Evolutionary conservation across 2,797 vertebrate species (phyloP).

Genomic region (Uromys caudimaculatus): DNA sequence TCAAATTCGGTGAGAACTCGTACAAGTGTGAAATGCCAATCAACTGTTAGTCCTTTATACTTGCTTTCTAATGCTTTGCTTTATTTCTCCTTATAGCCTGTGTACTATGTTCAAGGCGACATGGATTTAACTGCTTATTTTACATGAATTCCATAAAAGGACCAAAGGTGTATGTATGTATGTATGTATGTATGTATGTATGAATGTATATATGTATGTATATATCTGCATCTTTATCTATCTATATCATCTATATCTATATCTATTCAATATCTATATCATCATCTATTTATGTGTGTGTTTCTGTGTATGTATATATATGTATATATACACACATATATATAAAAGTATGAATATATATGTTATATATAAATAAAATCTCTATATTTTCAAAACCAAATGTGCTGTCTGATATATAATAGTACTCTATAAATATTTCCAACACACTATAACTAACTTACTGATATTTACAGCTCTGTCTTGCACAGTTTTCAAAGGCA

Average conservation of each 20-base stretch:
- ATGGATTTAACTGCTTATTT: not conserved
- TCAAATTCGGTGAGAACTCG: not conserved
- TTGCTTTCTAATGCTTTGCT: not conserved
- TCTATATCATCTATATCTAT: too few relatives aligned
- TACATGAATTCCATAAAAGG: not conserved
- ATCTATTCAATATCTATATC: not conserved
- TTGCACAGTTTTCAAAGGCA: constrained; percentile 24
- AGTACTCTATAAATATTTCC: not conserved
- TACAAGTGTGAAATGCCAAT: not conserved
- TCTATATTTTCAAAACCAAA: constrained; percentile 46
- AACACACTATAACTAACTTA: not conserved
- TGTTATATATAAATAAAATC: not conserved
- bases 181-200: not conserved
- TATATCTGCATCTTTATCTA: too few relatives aligned
- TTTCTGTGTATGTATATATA: not conserved
- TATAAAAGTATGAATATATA: not conserved
- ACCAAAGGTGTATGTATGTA: not conserved
- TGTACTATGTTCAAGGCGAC: not conserved
- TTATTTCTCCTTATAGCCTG: constrained; percentile 1
- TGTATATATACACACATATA: not conserved
- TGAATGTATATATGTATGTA: not conserved
- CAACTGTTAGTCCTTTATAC: not conserved
- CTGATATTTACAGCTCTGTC: not conserved
- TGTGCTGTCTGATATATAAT: not conserved
- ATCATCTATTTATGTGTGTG: too few relatives aligned